Evolutionary conservation across 2,113 vertebrate genomes (phyloP), one percentile per base, ranked within the genome.

Genomic region (Zootoca vivipara): DNA sequence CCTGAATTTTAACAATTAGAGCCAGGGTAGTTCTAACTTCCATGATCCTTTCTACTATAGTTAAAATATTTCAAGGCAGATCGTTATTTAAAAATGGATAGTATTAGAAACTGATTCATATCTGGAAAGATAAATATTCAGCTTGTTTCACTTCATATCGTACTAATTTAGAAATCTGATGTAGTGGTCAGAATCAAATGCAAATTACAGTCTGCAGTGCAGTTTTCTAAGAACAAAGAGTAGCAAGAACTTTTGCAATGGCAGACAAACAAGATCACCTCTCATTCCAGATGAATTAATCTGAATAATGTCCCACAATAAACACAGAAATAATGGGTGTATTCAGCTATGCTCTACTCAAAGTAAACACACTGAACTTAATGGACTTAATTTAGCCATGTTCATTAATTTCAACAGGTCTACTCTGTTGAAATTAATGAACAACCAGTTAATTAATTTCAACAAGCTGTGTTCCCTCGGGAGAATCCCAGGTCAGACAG

Each of bases 41-140:
- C 78, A 35, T 85, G 77, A 58, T 82, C 78, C 78, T 83, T 30
- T 26, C 82, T 67, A 94, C 94, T 93, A 18, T 74, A 40, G 35
- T n/a, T 35, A 38, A 74, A 74, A 74, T 74, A n/a, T 30, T 70
- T 70, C 10, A n/a, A 13, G 28, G 73, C 33, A 78, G 42, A 30
- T 78, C 1, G 28, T 18, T 56, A 30, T 40, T 26, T 24, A 10
- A 42, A 67, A 67, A 65, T 26, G 26, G 22, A 15, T 7, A 18
- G 13, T 77, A 46, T 10, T 52, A 52, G 75, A 52, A 52, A 46
- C 26, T 46, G 10, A 30, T 52, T 82, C 10, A 65, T 13, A 65
- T 65, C 0, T 38, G 22, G 24, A 82, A 35, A 82, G 33, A 28
- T 13, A 82, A 38, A 26, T 65, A 58, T 62, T 12, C 24, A 78